Conservation (phyloP, 2,888 invertebrate species). For the Conomelus anceps region DNA sequence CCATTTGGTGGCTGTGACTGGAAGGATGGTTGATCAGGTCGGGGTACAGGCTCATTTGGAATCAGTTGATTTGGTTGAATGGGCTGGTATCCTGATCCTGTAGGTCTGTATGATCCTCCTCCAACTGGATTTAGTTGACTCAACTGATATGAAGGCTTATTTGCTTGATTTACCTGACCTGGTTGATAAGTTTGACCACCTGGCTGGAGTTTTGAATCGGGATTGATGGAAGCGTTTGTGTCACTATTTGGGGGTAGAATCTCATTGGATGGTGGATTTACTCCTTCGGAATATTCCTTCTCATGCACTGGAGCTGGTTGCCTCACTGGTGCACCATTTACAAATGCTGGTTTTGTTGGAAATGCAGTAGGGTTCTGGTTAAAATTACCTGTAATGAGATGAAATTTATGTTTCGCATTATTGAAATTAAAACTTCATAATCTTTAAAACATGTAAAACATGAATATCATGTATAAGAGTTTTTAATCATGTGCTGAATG, state of each 20-base stretch:
- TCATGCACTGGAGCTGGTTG: conserved; percentile 15
- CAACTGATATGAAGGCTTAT: background rate
- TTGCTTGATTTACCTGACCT: background rate
- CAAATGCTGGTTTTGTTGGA: conserved; percentile 10
- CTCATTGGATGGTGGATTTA: background rate
- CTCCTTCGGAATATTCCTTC: conserved; percentile 11
- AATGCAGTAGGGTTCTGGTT: conserved; percentile 21
- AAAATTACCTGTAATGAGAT: conserved; percentile 18
- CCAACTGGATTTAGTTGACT: conserved; percentile 3
- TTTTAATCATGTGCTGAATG: too few species aligned
- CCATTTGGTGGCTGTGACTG: conserved; percentile 21
- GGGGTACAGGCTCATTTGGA: background rate
- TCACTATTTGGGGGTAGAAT: background rate
- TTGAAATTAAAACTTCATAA: too few species aligned
- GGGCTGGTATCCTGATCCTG: conserved; percentile 3
- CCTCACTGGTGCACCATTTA: background rate
- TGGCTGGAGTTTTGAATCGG: background rate
- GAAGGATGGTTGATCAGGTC: conserved; percentile 20
- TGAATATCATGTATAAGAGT: too few species aligned
- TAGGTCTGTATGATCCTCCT: background rate
- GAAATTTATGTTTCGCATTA: too few species aligned
- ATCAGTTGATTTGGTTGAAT: background rate
- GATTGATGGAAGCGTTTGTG: background rate
- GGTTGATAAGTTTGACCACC: conserved; percentile 3
- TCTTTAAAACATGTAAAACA: too few species aligned